A percentile compares a stretch with the other conserved stretches of the same genome.
Evolutionary conservation across 2,888 invertebrate genomes (phyloP).

Genomic region (Polyommatus icarus): DNA sequence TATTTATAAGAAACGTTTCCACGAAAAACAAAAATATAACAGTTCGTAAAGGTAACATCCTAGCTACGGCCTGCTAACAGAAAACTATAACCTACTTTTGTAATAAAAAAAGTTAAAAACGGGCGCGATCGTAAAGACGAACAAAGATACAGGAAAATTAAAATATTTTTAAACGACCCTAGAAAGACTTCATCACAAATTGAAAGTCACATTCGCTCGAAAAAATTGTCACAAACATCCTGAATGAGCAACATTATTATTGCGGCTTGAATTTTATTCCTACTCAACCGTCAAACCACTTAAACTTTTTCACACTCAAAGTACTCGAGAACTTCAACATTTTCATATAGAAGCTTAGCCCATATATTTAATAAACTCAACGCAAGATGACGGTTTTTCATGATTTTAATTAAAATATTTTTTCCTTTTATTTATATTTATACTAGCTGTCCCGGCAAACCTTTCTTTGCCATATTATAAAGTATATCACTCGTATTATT

Average conservation of each 20-base stretch:
- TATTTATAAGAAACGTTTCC: neutral
- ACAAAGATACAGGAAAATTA: neutral
- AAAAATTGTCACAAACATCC: neutral
- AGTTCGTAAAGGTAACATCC: neutral
- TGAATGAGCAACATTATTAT: neutral
- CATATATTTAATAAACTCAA: slow-evolving; percentile 22
- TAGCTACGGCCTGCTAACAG: neutral
- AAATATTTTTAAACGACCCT: neutral
- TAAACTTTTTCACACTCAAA: slow-evolving; percentile 34
- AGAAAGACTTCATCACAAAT: neutral
- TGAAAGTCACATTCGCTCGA: neutral
- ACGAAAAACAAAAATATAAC: neutral
- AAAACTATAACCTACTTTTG: neutral
- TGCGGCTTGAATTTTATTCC: slow-evolving; percentile 25
- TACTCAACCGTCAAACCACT: slow-evolving; percentile 28
- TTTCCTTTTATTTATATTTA: neutral
- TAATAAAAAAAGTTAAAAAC: neutral
- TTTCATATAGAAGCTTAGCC: slow-evolving; percentile 21
- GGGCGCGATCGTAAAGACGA: neutral
- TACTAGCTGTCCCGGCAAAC: too few relatives aligned
- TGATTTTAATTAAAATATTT: slow-evolving; percentile 10
- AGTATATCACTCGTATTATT: too few relatives aligned
- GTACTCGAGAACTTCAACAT: slow-evolving; percentile 35
- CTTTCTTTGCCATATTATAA: too few relatives aligned
- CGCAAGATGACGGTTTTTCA: neutral